Evolutionary conservation across 2,113 vertebrate genomes (phyloP).

Genomic region (Oophaga pumilio): DNA sequence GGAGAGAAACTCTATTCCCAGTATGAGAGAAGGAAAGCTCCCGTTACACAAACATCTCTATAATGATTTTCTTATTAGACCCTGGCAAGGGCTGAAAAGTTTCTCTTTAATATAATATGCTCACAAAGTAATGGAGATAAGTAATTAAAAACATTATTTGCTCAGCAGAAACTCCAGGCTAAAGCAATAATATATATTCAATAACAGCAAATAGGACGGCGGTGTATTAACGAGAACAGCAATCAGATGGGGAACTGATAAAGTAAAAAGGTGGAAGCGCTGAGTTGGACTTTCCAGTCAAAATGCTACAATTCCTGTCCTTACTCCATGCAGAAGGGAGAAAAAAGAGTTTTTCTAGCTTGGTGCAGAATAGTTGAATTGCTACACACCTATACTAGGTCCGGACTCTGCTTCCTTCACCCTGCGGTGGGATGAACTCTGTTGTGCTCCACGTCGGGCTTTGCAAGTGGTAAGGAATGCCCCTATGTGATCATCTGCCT

Average conservation of each 20-base stretch:
- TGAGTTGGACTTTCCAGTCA: neutral
- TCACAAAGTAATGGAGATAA: conserved; percentile 1
- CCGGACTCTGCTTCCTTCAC: too few species aligned
- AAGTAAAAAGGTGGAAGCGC: neutral
- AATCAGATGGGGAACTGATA: neutral
- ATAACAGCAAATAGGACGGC: neutral
- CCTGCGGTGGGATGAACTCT: too few species aligned
- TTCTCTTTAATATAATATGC: conserved; percentile 24
- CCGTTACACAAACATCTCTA: conserved; percentile 23
- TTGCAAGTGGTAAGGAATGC: too few species aligned
- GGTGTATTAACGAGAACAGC: neutral
- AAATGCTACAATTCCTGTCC: neutral
- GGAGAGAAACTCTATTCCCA: conserved; percentile 25
- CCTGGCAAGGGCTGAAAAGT: neutral
- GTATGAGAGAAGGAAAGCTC: conserved; percentile 22
- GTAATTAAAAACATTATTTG: conserved; percentile 47
- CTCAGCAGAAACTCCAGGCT: neutral
- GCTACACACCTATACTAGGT: neutral
- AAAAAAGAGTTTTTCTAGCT: neutral
- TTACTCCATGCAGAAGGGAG: neutral
- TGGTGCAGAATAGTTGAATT: neutral
- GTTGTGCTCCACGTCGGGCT: too few species aligned
- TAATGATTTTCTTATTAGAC: conserved; percentile 39
- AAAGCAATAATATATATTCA: conserved; percentile 10
- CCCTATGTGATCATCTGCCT: too few species aligned